Percentiles rank a stretch among this genome's conserved stretches.
Conservation (phyloP, 2,888 invertebrate species). For the Ornithoptera priamus region DNA sequence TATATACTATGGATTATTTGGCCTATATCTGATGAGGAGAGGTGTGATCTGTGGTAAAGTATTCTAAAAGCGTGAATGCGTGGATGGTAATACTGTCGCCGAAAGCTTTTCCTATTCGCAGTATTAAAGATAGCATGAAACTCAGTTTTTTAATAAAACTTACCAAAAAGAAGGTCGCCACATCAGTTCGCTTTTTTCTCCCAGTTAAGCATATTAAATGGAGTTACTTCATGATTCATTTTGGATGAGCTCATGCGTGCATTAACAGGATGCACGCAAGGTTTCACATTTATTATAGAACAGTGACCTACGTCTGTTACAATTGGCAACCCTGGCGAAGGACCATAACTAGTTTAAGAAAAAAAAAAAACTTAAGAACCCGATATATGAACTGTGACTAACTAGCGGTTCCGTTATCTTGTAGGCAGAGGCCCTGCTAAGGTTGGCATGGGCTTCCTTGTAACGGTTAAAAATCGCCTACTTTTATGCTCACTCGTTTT, state of each 20-base stretch:
- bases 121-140: background rate
- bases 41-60: too few relatives aligned
- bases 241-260: constrained; percentile 23
- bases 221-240: constrained; percentile 13
- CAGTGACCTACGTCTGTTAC: constrained; percentile 17
- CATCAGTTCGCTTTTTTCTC: background rate
- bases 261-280: constrained; percentile 27
- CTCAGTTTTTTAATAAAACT: background rate
- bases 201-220: background rate
- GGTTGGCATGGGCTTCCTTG: constrained; percentile 37
- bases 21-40: too few relatives aligned
- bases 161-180: background rate
- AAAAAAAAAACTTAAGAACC: constrained; percentile 18
- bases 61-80: too few relatives aligned
- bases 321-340: constrained; percentile 17
- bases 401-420: constrained; percentile 37
- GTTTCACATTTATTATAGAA: constrained; percentile 19
- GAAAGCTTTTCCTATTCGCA: too few relatives aligned
- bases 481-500: constrained; percentile 17
- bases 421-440: constrained; percentile 37
- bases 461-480: constrained; percentile 39
- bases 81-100: too few relatives aligned
- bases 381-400: constrained; percentile 22
- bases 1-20: too few relatives aligned
- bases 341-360: constrained; percentile 7